Evolutionary conservation across 2,113 vertebrate species (phyloP).

Genomic region (Aptenodytes forsteri): DNA sequence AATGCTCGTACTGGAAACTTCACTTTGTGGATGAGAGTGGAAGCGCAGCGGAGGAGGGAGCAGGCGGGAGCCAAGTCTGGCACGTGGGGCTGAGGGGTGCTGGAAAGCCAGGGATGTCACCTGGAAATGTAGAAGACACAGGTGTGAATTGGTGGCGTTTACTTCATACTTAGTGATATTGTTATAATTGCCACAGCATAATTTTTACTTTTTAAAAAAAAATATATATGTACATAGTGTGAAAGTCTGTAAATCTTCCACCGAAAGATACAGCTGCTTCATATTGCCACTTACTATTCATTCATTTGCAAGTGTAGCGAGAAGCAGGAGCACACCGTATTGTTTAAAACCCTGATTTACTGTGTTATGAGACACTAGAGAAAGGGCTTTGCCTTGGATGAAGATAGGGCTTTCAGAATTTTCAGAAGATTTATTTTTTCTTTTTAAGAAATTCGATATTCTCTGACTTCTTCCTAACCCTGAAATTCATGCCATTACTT

Average conservation of each 20-base stretch:
- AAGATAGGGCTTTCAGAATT: neutral
- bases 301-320: neutral
- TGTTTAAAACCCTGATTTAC: neutral
- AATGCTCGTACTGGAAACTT: neutral
- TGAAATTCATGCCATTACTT: rapidly evolving
- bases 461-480: neutral
- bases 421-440: neutral
- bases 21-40: neutral
- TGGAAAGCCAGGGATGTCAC: neutral
- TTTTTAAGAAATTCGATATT: neutral
- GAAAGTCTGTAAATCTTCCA: neutral
- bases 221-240: neutral
- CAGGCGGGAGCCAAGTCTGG: neutral
- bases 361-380: neutral
- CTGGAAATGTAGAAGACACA: neutral
- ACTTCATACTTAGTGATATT: rapidly evolving
- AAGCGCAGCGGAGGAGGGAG: neutral
- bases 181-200: neutral
- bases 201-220: neutral
- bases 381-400: neutral
- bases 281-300: neutral
- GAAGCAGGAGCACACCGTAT: neutral
- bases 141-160: neutral
- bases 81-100: rapidly evolving
- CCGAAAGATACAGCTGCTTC: neutral